These are phyloP conservation scores for Petrocephalus zakoni DNA, from an alignment of 2,113 vertebrate genomes.

Conservation along the genomic window DNA sequence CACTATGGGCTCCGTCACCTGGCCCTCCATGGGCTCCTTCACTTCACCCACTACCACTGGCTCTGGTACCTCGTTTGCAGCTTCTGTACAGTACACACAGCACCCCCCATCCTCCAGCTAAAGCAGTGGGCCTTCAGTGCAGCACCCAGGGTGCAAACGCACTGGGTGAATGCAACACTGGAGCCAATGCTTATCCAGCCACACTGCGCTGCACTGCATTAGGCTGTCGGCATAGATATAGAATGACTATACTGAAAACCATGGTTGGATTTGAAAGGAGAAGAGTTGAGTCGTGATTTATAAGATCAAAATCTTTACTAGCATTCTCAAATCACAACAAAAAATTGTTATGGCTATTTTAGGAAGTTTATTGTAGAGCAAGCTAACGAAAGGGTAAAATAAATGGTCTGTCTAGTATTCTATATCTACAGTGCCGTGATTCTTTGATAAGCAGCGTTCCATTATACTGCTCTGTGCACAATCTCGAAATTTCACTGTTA, in stretches of 20 bases:
- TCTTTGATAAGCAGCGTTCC: conserved; percentile 23
- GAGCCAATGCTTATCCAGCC: conserved; percentile 39
- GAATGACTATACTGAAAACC: conserved; percentile 35
- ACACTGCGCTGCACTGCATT: conserved; percentile 29
- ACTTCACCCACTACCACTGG: conserved; percentile 9
- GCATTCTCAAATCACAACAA: not conserved
- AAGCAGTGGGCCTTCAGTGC: conserved; percentile 56
- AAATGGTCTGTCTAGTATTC: conserved; percentile 37
- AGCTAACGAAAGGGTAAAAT: not conserved
- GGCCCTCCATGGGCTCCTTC: conserved; percentile 31
- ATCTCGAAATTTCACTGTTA: not conserved
- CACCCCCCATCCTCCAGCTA: conserved; percentile 41
- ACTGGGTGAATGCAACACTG: conserved; percentile 22
- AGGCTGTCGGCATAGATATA: conserved; percentile 39
- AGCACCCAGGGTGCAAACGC: not conserved
- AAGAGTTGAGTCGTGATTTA: not conserved
- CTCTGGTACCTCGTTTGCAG: conserved; percentile 45
- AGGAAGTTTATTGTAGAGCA: not conserved
- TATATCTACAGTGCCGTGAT: conserved; percentile 37
- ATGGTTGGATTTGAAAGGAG: not conserved
- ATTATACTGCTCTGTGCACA: not conserved
- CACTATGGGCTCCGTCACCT: conserved; percentile 22
- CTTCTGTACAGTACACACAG: conserved; percentile 66
- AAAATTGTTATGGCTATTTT: not conserved
- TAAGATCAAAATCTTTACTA: not conserved